phyloP scores from a whole-genome alignment of 2,797 vertebrate species.

The Sebastes oblongus region DNA sequence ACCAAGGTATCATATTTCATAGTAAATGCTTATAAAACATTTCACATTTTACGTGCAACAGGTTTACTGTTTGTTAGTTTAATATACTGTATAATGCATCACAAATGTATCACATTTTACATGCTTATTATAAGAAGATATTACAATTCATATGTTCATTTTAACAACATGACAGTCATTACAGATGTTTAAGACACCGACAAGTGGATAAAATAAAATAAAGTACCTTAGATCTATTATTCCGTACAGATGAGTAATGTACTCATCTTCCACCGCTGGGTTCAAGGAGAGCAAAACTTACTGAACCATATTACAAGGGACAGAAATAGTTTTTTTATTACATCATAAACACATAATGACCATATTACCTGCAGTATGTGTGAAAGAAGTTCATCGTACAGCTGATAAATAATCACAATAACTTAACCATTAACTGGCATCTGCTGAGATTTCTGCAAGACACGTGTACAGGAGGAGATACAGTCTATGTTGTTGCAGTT shows the following conservation, averaged over 20 bases:
- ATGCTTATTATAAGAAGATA: neutral
- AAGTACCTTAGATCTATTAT: neutral
- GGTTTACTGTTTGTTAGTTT: neutral
- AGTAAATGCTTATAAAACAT: too few species aligned
- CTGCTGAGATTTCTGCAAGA: neutral
- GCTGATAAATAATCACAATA: neutral
- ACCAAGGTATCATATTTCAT: too few species aligned
- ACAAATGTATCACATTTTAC: neutral
- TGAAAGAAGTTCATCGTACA: neutral
- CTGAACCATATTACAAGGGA: neutral
- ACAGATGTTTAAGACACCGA: neutral
- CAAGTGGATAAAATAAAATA: neutral
- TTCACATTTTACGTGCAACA: too few species aligned
- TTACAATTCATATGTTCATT: neutral
- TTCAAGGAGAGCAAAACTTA: neutral
- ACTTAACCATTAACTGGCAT: neutral
- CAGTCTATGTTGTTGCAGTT: neutral
- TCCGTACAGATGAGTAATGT: neutral
- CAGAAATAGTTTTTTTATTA: neutral
- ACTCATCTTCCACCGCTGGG: neutral
- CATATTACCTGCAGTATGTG: neutral
- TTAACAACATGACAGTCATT: neutral
- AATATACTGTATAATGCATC: neutral
- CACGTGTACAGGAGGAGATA: neutral
- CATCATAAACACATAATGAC: neutral